Conservation (phyloP, 1,140 invertebrate species). For the Drosophila quadrilineata region DNA sequence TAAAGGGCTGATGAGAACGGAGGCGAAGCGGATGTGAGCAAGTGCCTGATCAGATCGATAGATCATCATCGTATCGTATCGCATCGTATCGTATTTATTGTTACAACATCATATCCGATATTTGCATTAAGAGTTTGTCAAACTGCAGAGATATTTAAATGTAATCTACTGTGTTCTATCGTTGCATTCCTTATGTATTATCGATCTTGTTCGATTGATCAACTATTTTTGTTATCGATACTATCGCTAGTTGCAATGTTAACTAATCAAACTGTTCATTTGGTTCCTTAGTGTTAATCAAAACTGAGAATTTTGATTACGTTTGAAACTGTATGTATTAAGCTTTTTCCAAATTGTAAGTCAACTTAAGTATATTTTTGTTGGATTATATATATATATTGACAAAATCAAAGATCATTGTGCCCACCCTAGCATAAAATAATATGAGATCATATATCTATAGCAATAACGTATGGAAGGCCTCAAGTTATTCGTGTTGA, state of each 20-base stretch:
- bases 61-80: background rate
- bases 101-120: conserved; percentile 39
- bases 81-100: conserved; percentile 33
- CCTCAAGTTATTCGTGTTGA: too few species aligned
- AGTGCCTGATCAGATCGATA: conserved; percentile 46
- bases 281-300: conserved; percentile 4
- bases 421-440: too few species aligned
- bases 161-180: background rate
- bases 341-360: too few species aligned
- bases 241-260: background rate
- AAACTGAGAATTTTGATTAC: background rate
- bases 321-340: background rate
- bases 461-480: too few species aligned
- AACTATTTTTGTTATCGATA: too few species aligned
- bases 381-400: conserved; percentile 4
- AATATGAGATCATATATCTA: too few species aligned
- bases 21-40: conserved; percentile 2
- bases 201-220: too few species aligned
- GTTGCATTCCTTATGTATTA: background rate
- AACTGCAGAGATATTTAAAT: background rate
- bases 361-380: too few species aligned
- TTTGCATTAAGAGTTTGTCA: too few species aligned
- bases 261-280: background rate
- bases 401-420: too few species aligned
- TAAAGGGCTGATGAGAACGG: conserved; percentile 27